phyloP scores from a whole-genome alignment of 2,888 invertebrate genomes.

The Drosophila sordidula region DNA sequence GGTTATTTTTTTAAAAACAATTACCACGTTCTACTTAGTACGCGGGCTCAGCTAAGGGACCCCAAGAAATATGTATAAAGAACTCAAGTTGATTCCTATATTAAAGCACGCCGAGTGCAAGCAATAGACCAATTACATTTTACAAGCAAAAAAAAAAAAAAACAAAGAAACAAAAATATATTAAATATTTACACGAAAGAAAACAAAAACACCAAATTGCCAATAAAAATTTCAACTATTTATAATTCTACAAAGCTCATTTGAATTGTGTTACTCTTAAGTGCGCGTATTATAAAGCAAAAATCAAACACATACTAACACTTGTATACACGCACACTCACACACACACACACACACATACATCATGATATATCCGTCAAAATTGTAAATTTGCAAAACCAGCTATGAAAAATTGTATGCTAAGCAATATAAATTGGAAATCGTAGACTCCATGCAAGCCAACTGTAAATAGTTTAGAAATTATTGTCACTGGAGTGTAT shows the following conservation, averaged over 20 bases:
- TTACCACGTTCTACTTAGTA: constrained; percentile 39
- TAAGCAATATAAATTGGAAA: constrained; percentile 72
- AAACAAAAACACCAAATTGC: constrained; percentile 47
- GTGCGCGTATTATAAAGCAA: constrained; percentile 10
- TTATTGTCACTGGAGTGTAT: constrained; percentile 47
- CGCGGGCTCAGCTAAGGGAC: not conserved
- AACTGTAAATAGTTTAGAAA: constrained; percentile 55
- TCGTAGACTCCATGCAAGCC: constrained; percentile 50
- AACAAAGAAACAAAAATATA: constrained; percentile 3
- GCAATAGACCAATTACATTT: constrained; percentile 75
- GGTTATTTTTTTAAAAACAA: constrained; percentile 48
- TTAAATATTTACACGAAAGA: constrained; percentile 51
- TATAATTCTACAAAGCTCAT: constrained; percentile 36
- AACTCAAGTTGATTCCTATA: constrained; percentile 74
- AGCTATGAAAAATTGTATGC: constrained; percentile 61
- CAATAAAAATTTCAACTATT: constrained; percentile 46
- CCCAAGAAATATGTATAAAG: constrained; percentile 22
- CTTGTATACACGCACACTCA: not conserved
- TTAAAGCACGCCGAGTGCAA: constrained; percentile 55
- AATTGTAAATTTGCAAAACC: constrained; percentile 64
- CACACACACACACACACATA: constrained; percentile 14
- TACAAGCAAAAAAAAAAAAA: constrained; percentile 14
- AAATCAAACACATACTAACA: constrained; percentile 19
- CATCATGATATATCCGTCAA: constrained; percentile 64
- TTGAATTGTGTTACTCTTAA: constrained; percentile 53